Evolutionary conservation across 1,140 invertebrate genomes (phyloP), one percentile per base, ranked within the genome.

Genomic region (Drosophila auraria): DNA sequence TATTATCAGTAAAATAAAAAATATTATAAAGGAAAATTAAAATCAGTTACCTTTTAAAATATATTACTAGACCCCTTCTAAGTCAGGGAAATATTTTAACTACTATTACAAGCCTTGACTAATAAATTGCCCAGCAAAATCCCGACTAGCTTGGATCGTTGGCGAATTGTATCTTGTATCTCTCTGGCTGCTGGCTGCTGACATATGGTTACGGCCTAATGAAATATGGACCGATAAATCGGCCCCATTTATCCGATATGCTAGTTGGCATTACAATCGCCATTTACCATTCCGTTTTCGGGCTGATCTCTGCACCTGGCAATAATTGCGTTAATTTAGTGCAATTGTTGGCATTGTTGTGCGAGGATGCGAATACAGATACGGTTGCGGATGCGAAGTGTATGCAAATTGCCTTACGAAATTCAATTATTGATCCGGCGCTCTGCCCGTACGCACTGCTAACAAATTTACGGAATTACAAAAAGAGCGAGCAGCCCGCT

Each of bases 321-420:
- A 57, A 30, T 72, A 72, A 72, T 71, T 72, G 69, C 33, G 53
- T 50, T 59, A 72, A 72, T 72, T 59, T 71, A 45, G n/a, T 70
- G 68, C 64, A 70, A 70, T 70, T 70, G 66, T 27, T 44, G 12
- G 47, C 27, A 42, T 68, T 65, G 65, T 33, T 66, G 61, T 23
- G 23, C 25, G 17, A 56, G 33, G 15, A 20, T 42, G 3, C 3
- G 20, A 47, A 15, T 38, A 38, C 20, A 7, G 53, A 56, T 56
- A 38, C 14, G 17, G 33, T 8, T 56, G 17, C 4, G 33, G 33
- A n/a, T 42, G 14, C 15, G 14, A 17, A 15, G 53, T 23, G 54
- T 56, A 70, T 70, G 47, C 68, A 70, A 69, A 68, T 66, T 63
- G 44, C 14, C 64, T 49, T 44, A 65, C 62, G 47, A 70, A 66